Base-by-base conservation (phyloP, 2,888 invertebrate species). In the Metacarcinus magister region DNA sequence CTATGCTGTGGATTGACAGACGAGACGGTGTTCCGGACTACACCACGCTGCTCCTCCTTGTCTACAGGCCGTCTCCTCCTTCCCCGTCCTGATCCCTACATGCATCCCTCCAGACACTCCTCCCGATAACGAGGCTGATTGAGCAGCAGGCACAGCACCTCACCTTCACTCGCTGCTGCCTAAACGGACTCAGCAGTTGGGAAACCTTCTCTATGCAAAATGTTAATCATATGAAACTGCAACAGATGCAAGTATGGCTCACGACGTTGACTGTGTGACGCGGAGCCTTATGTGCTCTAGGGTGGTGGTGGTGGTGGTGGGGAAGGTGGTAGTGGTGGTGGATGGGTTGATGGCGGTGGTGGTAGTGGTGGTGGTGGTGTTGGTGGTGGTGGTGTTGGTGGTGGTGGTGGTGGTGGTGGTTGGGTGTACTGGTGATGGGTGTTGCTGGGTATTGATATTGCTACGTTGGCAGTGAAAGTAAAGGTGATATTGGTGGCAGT, bases 401-500 rank as follows among this genome's bases (percentile, higher is more conserved):
- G 28, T 16, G 39, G 39, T 32, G 87, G 75, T 10, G 16, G 87
- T 32, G 87, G 87, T 16, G 39, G 39, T 39, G 87, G 87, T 5
- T 32, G 39, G 39, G 13, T 32, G 75, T 87, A 39, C 16, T 87
- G 87, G 87, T 87, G 87, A 39, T 87, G 87, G 87, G 87, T 39
- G 87, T 87, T 87, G 87, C 39, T 87, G 87, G n/a, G n/a, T 87
- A 87, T 87, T 87, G 87, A 87, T 87, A 87, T 87, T 87, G 87
- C 39, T 39, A 87, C 10, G 87, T 39, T 39, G 87, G 39, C 39
- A 87, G 87, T 87, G 87, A 39, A 87, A 39, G 87, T 87, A 87
- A 87, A 39, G 87, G 87, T 87, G 87, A 87, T 87, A 87, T 87
- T 39, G 32, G 87, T 82, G 75, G 75, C 75, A 82, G 28, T 82